These are phyloP conservation scores for Axinella damicornis DNA, from an alignment of 37 sponge, comb jelly and placozoan species.

Conservation along the genomic window DNA sequence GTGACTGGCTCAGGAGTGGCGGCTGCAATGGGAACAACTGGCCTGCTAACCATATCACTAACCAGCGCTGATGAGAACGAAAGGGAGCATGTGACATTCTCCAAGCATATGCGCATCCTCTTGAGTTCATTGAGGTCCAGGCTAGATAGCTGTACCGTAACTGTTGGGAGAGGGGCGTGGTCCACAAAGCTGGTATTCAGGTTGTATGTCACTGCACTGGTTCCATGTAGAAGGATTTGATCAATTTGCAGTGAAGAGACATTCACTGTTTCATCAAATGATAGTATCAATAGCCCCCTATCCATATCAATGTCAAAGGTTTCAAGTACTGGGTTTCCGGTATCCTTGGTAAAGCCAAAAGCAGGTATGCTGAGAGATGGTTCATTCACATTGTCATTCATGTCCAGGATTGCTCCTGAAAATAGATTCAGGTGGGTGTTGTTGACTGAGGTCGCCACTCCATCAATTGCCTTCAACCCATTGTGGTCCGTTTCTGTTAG, in stretches of 20 bases:
- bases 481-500: constrained; percentile 72
- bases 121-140: constrained; percentile 77
- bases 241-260: constrained; percentile 62
- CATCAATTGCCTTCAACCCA: constrained; percentile 66
- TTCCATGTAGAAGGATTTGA: constrained; percentile 34
- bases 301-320: constrained; percentile 65
- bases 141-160: constrained; percentile 50
- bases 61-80: constrained; percentile 64
- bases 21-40: constrained; percentile 45
- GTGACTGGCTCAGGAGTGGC: constrained; percentile 1
- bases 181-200: constrained; percentile 56
- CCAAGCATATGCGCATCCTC: constrained; percentile 68
- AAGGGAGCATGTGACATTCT: constrained; percentile 54
- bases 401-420: constrained; percentile 64
- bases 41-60: constrained; percentile 64
- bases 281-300: constrained; percentile 40
- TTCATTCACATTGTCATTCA: constrained; percentile 55
- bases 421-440: constrained; percentile 76
- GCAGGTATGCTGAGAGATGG: constrained; percentile 27
- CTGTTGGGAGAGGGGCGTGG: constrained; percentile 45
- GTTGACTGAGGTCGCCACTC: constrained; percentile 65
- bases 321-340: constrained; percentile 47
- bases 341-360: constrained; percentile 65
- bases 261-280: constrained; percentile 90
- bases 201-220: constrained; percentile 10